These are phyloP conservation scores for Graphium colonna DNA, from an alignment of 2,888 invertebrate genomes.

Conservation along the genomic window DNA sequence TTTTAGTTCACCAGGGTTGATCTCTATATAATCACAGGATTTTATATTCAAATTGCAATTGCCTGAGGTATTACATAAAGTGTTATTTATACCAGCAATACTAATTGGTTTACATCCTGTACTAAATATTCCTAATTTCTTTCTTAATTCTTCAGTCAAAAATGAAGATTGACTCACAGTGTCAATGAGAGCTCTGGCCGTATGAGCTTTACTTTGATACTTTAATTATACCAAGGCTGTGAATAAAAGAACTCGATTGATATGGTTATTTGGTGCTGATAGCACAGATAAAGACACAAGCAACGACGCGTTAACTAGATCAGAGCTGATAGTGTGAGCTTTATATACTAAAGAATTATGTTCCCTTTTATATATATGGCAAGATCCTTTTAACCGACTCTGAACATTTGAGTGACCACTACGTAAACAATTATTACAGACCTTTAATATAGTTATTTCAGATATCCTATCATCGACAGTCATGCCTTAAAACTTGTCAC, in stretches of 20 bases:
- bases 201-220: background rate
- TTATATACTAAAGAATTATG: no score
- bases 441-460: no score
- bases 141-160: conserved; percentile 2
- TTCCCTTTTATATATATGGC: no score
- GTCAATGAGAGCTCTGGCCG: background rate
- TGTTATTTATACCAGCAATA: background rate
- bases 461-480: no score
- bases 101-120: background rate
- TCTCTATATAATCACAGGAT: background rate
- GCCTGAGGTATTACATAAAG: background rate
- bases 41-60: background rate
- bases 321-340: no score
- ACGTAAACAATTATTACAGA: no score
- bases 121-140: background rate
- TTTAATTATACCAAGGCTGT: background rate
- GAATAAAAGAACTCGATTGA: background rate
- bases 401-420: no score
- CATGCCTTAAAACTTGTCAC: no score
- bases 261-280: background rate
- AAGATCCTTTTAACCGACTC: no score
- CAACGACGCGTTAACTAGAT: no score
- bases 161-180: conserved; percentile 10
- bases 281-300: background rate
- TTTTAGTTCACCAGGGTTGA: background rate